Evolutionary conservation across 2,888 invertebrate species (phyloP).

Genomic region (Himalopsyche anomala): DNA sequence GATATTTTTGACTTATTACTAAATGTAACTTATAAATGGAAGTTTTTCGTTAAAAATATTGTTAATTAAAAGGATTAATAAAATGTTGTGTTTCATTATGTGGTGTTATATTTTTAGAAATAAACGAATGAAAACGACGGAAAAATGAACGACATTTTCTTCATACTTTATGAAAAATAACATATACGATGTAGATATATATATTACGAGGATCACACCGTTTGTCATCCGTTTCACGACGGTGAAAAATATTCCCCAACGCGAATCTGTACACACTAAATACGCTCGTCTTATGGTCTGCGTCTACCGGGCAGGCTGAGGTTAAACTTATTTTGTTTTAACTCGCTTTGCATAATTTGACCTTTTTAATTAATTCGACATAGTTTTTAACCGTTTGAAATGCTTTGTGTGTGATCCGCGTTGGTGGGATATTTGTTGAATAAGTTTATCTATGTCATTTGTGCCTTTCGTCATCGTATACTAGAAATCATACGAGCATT

Average conservation of each 20-base stretch:
- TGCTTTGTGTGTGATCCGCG: slow-evolving; percentile 48
- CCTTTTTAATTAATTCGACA: slow-evolving; percentile 60
- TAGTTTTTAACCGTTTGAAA: slow-evolving; percentile 41
- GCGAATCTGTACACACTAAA: background rate
- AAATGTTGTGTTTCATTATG: too few species aligned
- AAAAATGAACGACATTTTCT: too few species aligned
- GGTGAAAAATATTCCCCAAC: background rate
- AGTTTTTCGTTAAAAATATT: too few species aligned
- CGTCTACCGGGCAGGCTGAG: background rate
- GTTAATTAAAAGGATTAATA: too few species aligned
- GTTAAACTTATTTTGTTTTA: background rate
- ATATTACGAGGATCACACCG: too few species aligned
- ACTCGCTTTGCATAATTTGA: slow-evolving; percentile 47
- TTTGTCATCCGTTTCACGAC: background rate
- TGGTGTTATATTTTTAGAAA: too few species aligned
- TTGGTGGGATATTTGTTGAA: background rate
- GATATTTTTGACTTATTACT: too few species aligned
- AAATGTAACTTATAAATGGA: too few species aligned
- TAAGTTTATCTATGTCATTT: background rate
- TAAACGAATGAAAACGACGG: too few species aligned
- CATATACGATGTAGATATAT: too few species aligned
- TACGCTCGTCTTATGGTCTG: background rate
- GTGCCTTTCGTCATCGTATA: background rate
- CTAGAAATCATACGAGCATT: too few species aligned
- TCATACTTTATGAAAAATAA: too few species aligned